Conservation (phyloP, 1,140 invertebrate species). For the Drosophila parvula region DNA sequence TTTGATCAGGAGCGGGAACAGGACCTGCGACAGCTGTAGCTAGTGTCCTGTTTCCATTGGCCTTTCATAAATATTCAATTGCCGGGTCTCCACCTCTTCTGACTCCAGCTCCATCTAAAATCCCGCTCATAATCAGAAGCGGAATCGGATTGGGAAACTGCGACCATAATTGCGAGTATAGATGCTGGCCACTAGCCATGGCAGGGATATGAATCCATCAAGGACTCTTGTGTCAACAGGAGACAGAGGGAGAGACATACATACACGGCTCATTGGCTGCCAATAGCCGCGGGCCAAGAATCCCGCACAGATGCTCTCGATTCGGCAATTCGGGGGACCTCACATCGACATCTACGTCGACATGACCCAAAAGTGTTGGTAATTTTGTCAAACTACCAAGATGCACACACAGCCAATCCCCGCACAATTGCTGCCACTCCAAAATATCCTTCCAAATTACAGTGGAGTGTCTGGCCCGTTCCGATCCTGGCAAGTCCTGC, state of each 20-base stretch:
- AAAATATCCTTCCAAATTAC: conserved; percentile 13
- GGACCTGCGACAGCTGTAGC: conserved; percentile 39
- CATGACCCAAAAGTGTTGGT: conserved; percentile 61
- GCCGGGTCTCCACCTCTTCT: conserved; percentile 24
- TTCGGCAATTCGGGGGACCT: conserved; percentile 57
- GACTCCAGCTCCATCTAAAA: conserved; percentile 45
- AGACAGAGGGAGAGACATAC: conserved; percentile 15
- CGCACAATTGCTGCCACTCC: conserved; percentile 23
- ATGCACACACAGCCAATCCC: conserved; percentile 36
- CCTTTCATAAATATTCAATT: conserved; percentile 78
- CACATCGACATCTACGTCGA: conserved; percentile 14
- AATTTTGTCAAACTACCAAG: conserved; percentile 60
- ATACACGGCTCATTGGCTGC: conserved; percentile 73
- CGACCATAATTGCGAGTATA: conserved; percentile 54
- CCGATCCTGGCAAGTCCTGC: conserved; percentile 42
- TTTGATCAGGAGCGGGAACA: conserved; percentile 65
- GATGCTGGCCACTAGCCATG: conserved; percentile 39
- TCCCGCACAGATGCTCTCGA: conserved; percentile 76
- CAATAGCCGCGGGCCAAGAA: conserved; percentile 78
- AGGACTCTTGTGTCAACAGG: conserved; percentile 75
- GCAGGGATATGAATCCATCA: conserved; percentile 61
- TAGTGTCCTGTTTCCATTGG: conserved; percentile 25
- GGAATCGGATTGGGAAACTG: conserved; percentile 46
- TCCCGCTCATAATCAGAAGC: conserved; percentile 64
- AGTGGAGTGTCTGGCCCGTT: conserved; percentile 48